phyloP scores from a whole-genome alignment of 2,888 invertebrate species.

The Philereme transversata region DNA sequence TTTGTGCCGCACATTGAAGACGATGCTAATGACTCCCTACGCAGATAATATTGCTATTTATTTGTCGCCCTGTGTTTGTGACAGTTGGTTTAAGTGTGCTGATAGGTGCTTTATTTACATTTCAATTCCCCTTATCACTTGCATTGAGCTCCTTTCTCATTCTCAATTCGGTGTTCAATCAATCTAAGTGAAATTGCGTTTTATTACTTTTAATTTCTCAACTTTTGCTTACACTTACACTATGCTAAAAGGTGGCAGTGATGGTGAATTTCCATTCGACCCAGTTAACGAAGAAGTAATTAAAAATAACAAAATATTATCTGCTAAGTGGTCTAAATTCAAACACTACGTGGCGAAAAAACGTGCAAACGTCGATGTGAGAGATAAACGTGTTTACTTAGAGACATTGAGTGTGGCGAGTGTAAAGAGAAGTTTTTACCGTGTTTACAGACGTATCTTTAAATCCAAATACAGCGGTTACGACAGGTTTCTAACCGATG shows the following conservation, averaged over 20 bases:
- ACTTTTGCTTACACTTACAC: constrained; percentile 1
- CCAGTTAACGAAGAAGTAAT: constrained; percentile 39
- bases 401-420: constrained; percentile 65
- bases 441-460: constrained; percentile 66
- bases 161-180: constrained; percentile 27
- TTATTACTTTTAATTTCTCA: neutral
- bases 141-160: constrained; percentile 26
- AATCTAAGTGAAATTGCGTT: constrained; percentile 4
- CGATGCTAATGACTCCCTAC: constrained; percentile 62
- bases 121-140: constrained; percentile 23
- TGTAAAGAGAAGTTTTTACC: constrained; percentile 67
- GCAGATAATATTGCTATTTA: constrained; percentile 70
- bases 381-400: constrained; percentile 61
- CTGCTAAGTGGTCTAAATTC: constrained; percentile 59
- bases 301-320: constrained; percentile 35
- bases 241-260: constrained; percentile 31
- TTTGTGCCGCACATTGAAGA: constrained; percentile 50
- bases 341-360: constrained; percentile 57
- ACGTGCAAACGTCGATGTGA: constrained; percentile 50
- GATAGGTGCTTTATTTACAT: constrained; percentile 28
- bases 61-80: constrained; percentile 38
- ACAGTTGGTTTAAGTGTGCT: constrained; percentile 41
- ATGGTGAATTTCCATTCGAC: constrained; percentile 30
- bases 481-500: constrained; percentile 86
- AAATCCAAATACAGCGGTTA: constrained; percentile 83